These are phyloP conservation scores for Epizoanthus fatuus DNA, from an alignment of 92 coral and sea anemone genomes.

Conservation along the genomic window DNA sequence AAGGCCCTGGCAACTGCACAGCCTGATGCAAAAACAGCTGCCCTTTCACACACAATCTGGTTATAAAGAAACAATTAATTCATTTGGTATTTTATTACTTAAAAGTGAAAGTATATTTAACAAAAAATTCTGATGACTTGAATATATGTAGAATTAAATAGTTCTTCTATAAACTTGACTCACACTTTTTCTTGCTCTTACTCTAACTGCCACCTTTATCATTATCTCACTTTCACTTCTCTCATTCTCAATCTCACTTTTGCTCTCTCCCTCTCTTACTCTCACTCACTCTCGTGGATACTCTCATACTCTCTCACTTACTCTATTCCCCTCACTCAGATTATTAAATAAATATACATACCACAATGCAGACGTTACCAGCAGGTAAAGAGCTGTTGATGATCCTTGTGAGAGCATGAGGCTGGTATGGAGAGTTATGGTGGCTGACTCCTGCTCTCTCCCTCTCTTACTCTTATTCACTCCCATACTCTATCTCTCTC, in stretches of 20 bases:
- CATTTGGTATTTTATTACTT: too few relatives aligned
- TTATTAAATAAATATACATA: constrained; percentile 35
- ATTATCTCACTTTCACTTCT: background rate
- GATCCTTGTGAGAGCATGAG: constrained; percentile 86
- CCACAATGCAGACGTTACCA: constrained; percentile 94
- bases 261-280: too few relatives aligned
- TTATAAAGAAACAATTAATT: background rate
- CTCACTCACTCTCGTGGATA: too few relatives aligned
- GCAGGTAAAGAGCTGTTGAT: constrained; percentile 74
- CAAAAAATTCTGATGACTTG: too few relatives aligned
- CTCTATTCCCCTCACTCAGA: background rate
- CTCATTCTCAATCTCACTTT: too few relatives aligned
- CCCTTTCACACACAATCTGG: constrained; percentile 94
- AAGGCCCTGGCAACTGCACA: constrained; percentile 95
- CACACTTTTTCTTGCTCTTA: too few relatives aligned
- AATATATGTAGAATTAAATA: too few relatives aligned
- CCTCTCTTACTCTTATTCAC: too few relatives aligned
- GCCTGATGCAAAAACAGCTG: constrained; percentile 89
- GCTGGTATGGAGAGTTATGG: constrained; percentile 89
- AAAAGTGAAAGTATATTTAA: background rate
- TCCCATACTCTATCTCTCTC: too few relatives aligned
- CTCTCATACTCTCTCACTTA: too few relatives aligned
- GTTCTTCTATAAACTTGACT: too few relatives aligned
- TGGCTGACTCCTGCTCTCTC: constrained; percentile 20
- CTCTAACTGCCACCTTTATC: too few relatives aligned